Conservation (phyloP, 2,797 vertebrate species). For the Lates japonicus region DNA sequence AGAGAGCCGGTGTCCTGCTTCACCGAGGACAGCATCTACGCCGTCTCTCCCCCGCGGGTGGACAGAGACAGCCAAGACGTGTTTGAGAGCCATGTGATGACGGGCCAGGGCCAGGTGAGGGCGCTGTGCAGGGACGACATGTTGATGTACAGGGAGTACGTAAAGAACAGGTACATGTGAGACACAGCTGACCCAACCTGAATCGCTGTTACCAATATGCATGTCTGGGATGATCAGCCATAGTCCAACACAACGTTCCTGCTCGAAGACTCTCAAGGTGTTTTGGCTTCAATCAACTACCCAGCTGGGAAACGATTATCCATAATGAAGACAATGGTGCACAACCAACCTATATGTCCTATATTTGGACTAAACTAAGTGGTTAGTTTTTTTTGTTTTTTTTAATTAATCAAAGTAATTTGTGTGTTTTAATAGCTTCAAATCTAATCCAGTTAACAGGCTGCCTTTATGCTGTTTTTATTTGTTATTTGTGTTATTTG, state of each 20-base stretch:
- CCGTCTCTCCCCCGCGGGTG: constrained; percentile 87
- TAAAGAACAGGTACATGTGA: constrained; percentile 82
- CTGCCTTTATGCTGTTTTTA: constrained; percentile 20
- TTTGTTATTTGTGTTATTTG: constrained; percentile 16
- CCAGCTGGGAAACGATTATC: neutral
- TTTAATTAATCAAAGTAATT: neutral
- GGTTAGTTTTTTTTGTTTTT: neutral
- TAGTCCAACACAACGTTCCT: neutral
- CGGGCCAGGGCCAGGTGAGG: constrained; percentile 89
- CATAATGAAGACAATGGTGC: neutral
- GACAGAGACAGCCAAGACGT: constrained; percentile 89
- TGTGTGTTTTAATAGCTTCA: constrained; percentile 30
- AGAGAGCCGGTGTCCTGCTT: constrained; percentile 93
- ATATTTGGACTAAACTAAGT: neutral
- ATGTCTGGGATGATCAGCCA: neutral
- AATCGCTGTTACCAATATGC: neutral
- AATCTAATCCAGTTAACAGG: neutral
- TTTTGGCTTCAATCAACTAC: neutral
- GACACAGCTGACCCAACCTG: neutral
- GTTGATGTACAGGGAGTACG: constrained; percentile 89
- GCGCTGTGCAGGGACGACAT: constrained; percentile 90
- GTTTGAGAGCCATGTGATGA: constrained; percentile 92
- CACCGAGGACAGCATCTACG: constrained; percentile 91
- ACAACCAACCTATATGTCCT: neutral
- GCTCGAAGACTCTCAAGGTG: neutral